Base-by-base conservation (phyloP, 1,140 invertebrate genomes). In the Manduca sexta region DNA sequence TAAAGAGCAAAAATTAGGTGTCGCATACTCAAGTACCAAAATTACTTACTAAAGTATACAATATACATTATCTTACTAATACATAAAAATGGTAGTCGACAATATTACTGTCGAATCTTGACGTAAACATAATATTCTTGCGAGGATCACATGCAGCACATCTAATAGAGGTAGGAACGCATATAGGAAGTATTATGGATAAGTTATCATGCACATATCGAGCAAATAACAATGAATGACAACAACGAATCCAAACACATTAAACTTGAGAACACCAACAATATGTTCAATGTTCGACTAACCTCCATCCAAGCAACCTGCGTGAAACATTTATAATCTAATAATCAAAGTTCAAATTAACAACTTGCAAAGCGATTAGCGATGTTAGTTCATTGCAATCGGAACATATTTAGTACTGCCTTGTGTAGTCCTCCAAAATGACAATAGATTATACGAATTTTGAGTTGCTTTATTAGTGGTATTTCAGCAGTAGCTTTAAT, bases 241-340 rank as follows among this genome's bases (percentile, higher is more conserved):
- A 45, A 33, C 29, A 26, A 14, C 16, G 13, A 47, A 38, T 26
- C 33, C 45, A 45, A 49, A 26, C 21, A 26, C 21, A 26, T 26
- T 26, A 26, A 26, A 26, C 10, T 33, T 49, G 50, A 40, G 13
- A 54, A 59, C 46, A 60, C 52, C 56, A 58, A 55, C 52, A 42
- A 29, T 47, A n/a, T 18, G 51, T 30, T 52, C 52, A 58, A 64
- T 58, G 58, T 54, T 37, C 34, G 59, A 83, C 77, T 80, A 70
- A 89, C 88, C 88, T 89, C 85, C 69, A 84, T 88, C 86, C 86
- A 87, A 81, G 87, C 87, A 72, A 88, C 82, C 87, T 88, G 82
- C 76, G 64, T 71, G 60, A 75, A 80, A 70, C 45, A 39, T 52
- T 45, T 68, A 71, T 60, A 74, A 72, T 62, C 55, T 68, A 56